Base-by-base conservation (phyloP, 1,140 invertebrate species). In the Kradibia gibbosae region DNA sequence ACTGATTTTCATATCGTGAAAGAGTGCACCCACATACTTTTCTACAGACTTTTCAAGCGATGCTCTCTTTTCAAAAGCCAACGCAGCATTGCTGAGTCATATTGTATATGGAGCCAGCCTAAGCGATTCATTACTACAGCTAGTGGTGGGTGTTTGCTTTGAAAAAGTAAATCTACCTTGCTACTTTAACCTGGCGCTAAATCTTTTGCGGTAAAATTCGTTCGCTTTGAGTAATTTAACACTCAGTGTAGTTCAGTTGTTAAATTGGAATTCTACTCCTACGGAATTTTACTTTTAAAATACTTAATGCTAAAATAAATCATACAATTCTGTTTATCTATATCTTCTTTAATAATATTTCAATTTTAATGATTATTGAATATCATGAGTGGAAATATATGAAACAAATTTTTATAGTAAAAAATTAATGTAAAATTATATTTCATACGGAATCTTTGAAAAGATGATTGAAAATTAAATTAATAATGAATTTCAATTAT, bases 1-100 rank as follows among this genome's bases (percentile, higher is more conserved):
- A 34, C n/a, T 53, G 25, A 78, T 76, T 81, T 72, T 76, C 48
- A 42, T 60, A 34, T 28, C 5, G 22, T 71, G 42, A n/a, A 71
- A 71, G 42, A n/a, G 7, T 20, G 25, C 13, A 10, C 62, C 62
- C n/a, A 67, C 34, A 39, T 5, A 5, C 72, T 65, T 67, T 34
- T 53, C 36, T 25, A 4, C 36, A n/a, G 10, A 28, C 22, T 28
- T 13, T 65, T 22, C 11, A 15, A 42, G 25, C 10, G 22, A 28
- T n/a, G 10, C 45, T 20, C 28, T 5, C 39, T 53, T 70, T 50
- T 67, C 13, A 42, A 31, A 42, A 39, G 15, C 7, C 22, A 1
- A 5, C 25, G 20, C n/a, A 5, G 17, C 42, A 7, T 3, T 11
- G 75, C 75, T 34, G 42, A 77, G 42, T 67, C 60, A 67, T 10